Evolutionary conservation across 37 sponge, comb jelly and placozoan genomes (phyloP), one percentile per base, ranked within the genome.

Genomic region (Amphimedon queenslandica): DNA sequence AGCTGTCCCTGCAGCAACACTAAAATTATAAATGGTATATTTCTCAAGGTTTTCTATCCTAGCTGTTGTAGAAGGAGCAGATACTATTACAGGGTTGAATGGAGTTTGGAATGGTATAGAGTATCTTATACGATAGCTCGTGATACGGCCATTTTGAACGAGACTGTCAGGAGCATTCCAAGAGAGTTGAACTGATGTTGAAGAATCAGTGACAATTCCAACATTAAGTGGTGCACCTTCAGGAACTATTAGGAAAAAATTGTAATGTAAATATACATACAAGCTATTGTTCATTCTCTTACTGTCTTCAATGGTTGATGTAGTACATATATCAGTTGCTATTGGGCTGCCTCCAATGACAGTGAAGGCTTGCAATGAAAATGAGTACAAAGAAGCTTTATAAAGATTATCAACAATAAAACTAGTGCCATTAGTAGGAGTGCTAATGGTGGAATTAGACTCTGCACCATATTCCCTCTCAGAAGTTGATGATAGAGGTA

Each of bases 301-400:
- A 82, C 82, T 68, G 69, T 73, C 75, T 37, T 74, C 66, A 41
- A 74, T 42, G 39, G 82, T 82, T 33, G 25, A 11, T 39, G 8
- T 4, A 2, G 8, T 40, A 30, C 28, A 28, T 23, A 4, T 5
- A 18, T 1, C 40, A 6, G 67, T 64, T 23, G 29, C 25, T 20
- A 34, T 27, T n/a, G 76, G 76, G 16, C 82, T 72, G 25, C 16
- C 57, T 24, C 82, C 82, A 18, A 51, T 72, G 66, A 29, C 27
- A 36, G 82, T 82, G 43, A 37, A n/a, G n/a, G 75, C 82, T 39
- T 57, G 27, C 23, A 82, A 42, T 20, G 68, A 34, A n/a, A 82
- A 36, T 37, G 38, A 66, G 61, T 82, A 82, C 29, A 25, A 16
- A 39, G 82, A 74, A 36, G 55, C 65, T 47, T 40, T 64, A 2